Conservation (phyloP, 2,797 vertebrate species). For the Yasuhikotakia modesta region DNA sequence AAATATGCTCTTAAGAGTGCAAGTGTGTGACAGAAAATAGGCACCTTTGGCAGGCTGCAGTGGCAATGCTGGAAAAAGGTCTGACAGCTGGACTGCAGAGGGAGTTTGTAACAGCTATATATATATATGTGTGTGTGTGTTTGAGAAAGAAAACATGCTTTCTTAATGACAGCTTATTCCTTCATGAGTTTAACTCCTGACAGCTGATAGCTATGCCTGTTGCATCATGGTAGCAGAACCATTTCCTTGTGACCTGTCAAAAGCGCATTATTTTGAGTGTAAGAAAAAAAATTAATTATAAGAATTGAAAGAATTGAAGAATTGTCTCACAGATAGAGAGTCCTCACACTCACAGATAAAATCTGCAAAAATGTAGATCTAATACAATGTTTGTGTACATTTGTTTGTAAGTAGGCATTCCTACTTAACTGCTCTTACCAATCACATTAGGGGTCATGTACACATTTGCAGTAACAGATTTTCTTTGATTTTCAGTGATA, state of each 20-base stretch:
- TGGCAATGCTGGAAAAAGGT: constrained; percentile 60
- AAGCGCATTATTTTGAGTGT: constrained; percentile 66
- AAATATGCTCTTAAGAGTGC: constrained; percentile 69
- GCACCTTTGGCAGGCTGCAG: constrained; percentile 75
- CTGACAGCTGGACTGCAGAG: constrained; percentile 56
- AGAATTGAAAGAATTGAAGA: constrained; percentile 44
- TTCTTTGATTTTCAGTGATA: no score
- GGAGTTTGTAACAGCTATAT: constrained; percentile 44
- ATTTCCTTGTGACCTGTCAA: constrained; percentile 94
- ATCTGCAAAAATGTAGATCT: no score
- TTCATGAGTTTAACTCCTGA: constrained; percentile 95
- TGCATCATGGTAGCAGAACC: constrained; percentile 95
- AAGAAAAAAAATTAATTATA: constrained; percentile 63
- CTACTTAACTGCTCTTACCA: no score
- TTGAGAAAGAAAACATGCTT: constrained; percentile 37
- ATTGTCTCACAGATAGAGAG: no score
- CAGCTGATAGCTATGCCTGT: constrained; percentile 93
- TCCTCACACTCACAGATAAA: no score
- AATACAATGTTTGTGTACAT: no score
- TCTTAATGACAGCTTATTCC: constrained; percentile 94
- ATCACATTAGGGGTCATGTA: no score
- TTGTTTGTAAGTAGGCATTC: no score
- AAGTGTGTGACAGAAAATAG: constrained; percentile 81
- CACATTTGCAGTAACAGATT: no score
- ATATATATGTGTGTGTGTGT: constrained; percentile 54